These are phyloP conservation scores for Carpatolechia fugitivella DNA, from an alignment of 2,888 invertebrate genomes.

Conservation along the genomic window DNA sequence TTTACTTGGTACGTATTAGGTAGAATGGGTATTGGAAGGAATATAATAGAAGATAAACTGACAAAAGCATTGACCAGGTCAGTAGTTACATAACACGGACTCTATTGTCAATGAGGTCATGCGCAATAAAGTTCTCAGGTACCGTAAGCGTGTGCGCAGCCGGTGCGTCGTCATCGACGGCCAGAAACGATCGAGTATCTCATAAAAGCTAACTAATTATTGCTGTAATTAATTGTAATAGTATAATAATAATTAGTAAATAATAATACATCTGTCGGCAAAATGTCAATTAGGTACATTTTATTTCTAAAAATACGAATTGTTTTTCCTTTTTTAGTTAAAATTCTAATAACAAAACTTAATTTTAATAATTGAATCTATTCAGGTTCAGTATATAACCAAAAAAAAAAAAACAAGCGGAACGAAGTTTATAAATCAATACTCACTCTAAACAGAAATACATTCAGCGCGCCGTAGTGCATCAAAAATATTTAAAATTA, in stretches of 20 bases:
- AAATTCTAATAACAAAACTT: no score
- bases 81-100: constrained; percentile 48
- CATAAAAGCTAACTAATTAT: background rate
- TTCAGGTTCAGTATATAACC: no score
- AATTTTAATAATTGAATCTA: no score
- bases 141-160: constrained; percentile 7
- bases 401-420: no score
- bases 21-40: background rate
- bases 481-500: constrained; percentile 70
- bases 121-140: constrained; percentile 31
- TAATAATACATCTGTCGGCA: no score
- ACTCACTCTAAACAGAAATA: constrained; percentile 21
- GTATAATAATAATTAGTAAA: no score
- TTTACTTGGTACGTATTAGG: no score
- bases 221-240: no score
- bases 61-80: constrained; percentile 50
- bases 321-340: no score
- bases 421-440: background rate
- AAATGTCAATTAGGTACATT: no score
- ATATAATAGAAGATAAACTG: background rate
- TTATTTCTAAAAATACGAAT: no score
- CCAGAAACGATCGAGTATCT: background rate
- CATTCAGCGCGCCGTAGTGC: constrained; percentile 39
- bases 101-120: constrained; percentile 62
- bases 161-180: background rate